Percentiles rank a stretch among this genome's conserved stretches.
phyloP scores from a whole-genome alignment of 2,888 invertebrate species.

The Ormyrus nitidulus region DNA sequence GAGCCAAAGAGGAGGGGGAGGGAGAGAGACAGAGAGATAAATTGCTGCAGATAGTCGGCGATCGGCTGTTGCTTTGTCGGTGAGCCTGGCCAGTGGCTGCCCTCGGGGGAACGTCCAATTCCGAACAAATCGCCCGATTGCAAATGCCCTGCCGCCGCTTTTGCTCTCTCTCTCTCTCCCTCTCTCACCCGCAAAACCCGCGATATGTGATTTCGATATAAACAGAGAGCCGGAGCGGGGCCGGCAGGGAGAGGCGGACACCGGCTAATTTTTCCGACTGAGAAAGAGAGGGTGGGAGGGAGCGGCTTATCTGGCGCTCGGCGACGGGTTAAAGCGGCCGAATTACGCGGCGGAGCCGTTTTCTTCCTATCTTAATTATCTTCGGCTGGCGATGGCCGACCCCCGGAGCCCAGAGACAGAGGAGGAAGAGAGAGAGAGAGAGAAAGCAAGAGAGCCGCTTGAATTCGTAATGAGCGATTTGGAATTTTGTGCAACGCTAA shows the following conservation, averaged over 20 bases:
- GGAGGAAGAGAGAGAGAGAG: background rate
- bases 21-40: slow-evolving; percentile 30
- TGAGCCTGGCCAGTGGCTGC: background rate
- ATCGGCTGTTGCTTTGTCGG: slow-evolving; percentile 21
- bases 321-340: background rate
- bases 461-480: slow-evolving; percentile 34
- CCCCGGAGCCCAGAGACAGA: background rate
- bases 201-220: slow-evolving; percentile 30
- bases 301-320: background rate
- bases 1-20: background rate
- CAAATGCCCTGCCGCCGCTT: slow-evolving; percentile 15
- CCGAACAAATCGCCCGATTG: slow-evolving; percentile 45
- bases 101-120: slow-evolving; percentile 37
- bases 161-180: background rate
- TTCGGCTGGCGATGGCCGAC: background rate
- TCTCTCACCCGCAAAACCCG: no score
- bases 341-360: background rate
- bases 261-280: background rate
- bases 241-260: background rate
- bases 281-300: background rate
- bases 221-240: background rate
- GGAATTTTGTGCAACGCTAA: background rate
- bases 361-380: slow-evolving; percentile 32
- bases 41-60: slow-evolving; percentile 43
- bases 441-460: background rate